These are phyloP conservation scores for Fregata magnificens DNA, from an alignment of 2,113 vertebrate genomes.

Conservation along the genomic window DNA sequence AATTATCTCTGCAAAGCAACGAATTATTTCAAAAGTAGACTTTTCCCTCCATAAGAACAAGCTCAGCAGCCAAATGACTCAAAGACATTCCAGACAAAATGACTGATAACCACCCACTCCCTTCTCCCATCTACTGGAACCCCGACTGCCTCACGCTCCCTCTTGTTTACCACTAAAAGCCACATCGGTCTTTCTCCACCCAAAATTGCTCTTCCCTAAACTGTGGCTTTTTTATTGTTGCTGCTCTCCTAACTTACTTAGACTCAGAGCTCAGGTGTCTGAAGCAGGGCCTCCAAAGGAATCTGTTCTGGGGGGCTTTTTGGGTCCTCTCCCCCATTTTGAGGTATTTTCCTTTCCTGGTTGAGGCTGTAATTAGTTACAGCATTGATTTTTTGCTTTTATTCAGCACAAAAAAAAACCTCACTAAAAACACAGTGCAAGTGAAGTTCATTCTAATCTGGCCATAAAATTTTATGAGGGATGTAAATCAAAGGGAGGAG, in stretches of 20 bases:
- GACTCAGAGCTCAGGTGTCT: not conserved
- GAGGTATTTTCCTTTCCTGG: not conserved
- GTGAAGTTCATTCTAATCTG: conserved; percentile 66
- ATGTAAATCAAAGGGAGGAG: conserved; percentile 51
- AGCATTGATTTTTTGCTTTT: not conserved
- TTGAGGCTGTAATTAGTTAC: conserved; percentile 1
- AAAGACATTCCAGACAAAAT: not conserved
- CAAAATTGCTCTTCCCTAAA: not conserved
- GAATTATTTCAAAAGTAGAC: conserved; percentile 5
- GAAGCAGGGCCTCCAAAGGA: not conserved
- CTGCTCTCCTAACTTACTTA: not conserved
- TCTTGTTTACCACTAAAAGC: conserved; percentile 4
- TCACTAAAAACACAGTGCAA: conserved; percentile 39
- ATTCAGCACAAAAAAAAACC: not conserved
- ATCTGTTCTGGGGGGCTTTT: not conserved
- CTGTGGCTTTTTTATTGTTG: not conserved
- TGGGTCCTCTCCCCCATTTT: not conserved
- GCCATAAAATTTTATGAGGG: conserved; percentile 55
- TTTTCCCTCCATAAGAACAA: not conserved
- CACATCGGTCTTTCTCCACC: not conserved
- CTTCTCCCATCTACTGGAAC: conserved; percentile 16
- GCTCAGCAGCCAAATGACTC: conserved; percentile 1
- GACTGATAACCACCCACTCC: conserved; percentile 7
- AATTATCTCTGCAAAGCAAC: conserved; percentile 20
- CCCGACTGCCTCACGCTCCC: not conserved